Evolutionary conservation across 2,888 invertebrate genomes (phyloP).

Genomic region (Pyrocoelia pectoralis): DNA sequence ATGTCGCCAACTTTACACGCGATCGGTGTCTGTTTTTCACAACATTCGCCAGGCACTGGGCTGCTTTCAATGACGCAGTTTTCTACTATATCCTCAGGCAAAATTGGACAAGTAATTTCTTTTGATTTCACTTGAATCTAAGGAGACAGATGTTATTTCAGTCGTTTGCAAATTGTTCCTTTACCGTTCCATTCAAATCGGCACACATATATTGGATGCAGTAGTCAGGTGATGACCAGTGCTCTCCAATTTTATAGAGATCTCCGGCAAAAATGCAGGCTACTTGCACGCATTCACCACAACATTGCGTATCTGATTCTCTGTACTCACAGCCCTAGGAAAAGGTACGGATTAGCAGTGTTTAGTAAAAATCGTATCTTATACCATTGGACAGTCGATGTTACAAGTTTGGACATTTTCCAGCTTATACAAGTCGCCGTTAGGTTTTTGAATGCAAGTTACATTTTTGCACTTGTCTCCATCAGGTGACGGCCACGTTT

Average conservation of each 20-base stretch:
- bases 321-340: conserved; percentile 70
- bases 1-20: conserved; percentile 62
- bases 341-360: too few species aligned
- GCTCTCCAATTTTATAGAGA: conserved; percentile 61
- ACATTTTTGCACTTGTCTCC: conserved; percentile 64
- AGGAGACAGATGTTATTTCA: background rate
- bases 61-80: conserved; percentile 64
- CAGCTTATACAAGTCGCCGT: background rate
- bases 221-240: conserved; percentile 68
- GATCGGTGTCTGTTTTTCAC: conserved; percentile 62
- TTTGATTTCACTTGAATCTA: conserved; percentile 62
- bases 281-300: conserved; percentile 71
- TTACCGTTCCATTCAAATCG: conserved; percentile 48
- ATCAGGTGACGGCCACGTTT: conserved; percentile 65
- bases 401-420: background rate
- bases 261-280: conserved; percentile 66
- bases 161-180: background rate
- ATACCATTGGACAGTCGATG: conserved; percentile 55
- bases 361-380: background rate
- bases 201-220: conserved; percentile 71
- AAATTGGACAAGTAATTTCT: conserved; percentile 63
- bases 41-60: conserved; percentile 64
- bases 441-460: background rate
- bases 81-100: conserved; percentile 56
- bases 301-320: conserved; percentile 63